Evolutionary conservation across 1,140 invertebrate genomes (phyloP).

Genomic region (Eufriesea mexicana): DNA sequence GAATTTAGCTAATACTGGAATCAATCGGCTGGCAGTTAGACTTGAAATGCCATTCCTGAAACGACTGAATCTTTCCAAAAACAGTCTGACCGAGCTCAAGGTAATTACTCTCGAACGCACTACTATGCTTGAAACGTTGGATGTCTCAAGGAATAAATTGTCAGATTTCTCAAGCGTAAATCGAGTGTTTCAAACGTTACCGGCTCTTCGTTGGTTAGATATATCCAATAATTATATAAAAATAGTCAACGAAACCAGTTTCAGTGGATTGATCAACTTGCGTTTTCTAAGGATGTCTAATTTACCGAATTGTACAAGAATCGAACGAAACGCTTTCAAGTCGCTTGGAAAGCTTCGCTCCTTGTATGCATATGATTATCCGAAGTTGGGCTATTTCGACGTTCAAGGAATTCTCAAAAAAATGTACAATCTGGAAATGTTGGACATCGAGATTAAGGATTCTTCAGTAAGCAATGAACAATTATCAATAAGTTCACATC

Average conservation of each 20-base stretch:
- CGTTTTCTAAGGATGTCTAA: slow-evolving; percentile 86
- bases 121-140: slow-evolving; percentile 89
- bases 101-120: slow-evolving; percentile 88
- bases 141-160: slow-evolving; percentile 90
- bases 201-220: slow-evolving; percentile 87
- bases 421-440: slow-evolving; percentile 86
- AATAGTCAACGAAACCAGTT: slow-evolving; percentile 88
- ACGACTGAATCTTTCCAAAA: slow-evolving; percentile 90
- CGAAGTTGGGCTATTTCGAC: slow-evolving; percentile 91
- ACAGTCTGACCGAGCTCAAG: slow-evolving; percentile 87
- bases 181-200: slow-evolving; percentile 83
- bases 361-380: slow-evolving; percentile 88
- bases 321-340: slow-evolving; percentile 93
- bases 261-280: slow-evolving; percentile 87
- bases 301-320: slow-evolving; percentile 87
- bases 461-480: slow-evolving; percentile 91
- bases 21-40: slow-evolving; percentile 84
- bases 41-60: slow-evolving; percentile 94
- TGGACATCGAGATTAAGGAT: slow-evolving; percentile 95
- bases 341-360: slow-evolving; percentile 86
- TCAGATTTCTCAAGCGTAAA: slow-evolving; percentile 81
- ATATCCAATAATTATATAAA: slow-evolving; percentile 90
- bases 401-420: slow-evolving; percentile 89
- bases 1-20: slow-evolving; percentile 91
- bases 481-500: slow-evolving; percentile 89